Percentiles rank a stretch among this genome's conserved stretches.
Conservation (phyloP, 1,140 invertebrate species). For the Drosophila kepulauana region DNA sequence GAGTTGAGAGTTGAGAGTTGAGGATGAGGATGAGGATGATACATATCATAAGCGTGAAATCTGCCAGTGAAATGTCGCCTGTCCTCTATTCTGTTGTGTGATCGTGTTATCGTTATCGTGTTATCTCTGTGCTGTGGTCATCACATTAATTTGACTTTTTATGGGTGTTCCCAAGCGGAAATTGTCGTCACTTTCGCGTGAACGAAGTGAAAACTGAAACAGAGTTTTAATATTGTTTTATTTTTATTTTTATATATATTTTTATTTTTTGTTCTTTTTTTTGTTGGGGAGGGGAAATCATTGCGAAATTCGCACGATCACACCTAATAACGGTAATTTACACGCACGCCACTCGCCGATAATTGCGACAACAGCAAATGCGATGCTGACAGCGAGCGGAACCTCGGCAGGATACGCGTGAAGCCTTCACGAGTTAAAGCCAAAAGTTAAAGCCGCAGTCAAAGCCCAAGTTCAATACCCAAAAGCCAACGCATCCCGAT, state of each 20-base stretch:
- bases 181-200: conserved; percentile 61
- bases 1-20: conserved; percentile 22
- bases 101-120: conserved; percentile 9
- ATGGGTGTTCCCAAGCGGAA: conserved; percentile 74
- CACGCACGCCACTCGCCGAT: conserved; percentile 71
- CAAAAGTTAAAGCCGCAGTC: neutral
- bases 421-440: neutral
- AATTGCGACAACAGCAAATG: conserved; percentile 55
- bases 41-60: conserved; percentile 75
- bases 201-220: conserved; percentile 14
- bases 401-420: conserved; percentile 60
- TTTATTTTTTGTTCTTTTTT: neutral
- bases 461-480: conserved; percentile 23
- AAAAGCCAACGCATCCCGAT: conserved; percentile 57
- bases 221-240: neutral
- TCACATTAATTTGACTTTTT: conserved; percentile 84
- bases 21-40: neutral
- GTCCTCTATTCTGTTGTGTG: neutral
- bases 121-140: conserved; percentile 37
- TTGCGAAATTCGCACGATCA: conserved; percentile 73
- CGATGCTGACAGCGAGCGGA: conserved; percentile 37
- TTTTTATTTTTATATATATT: neutral
- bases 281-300: conserved; percentile 6
- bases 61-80: conserved; percentile 32
- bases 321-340: conserved; percentile 85